Conservation (phyloP, 2,888 invertebrate genomes). For the Hipparchia semele region DNA sequence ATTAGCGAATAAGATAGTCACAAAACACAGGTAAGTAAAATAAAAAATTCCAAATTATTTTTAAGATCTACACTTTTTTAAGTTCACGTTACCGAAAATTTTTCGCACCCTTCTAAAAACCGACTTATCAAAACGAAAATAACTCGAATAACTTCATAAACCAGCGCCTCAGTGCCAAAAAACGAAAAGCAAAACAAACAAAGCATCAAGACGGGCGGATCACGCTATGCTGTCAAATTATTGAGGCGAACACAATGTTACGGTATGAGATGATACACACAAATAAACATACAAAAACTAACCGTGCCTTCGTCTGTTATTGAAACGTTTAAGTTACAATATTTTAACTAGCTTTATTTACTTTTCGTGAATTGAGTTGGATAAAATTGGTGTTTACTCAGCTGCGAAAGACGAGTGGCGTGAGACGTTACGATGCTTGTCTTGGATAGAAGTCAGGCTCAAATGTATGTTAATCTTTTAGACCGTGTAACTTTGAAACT, state of each 20-base stretch:
- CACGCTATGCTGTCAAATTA: constrained; percentile 46
- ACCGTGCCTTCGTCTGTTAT: constrained; percentile 24
- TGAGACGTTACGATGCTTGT: constrained; percentile 5
- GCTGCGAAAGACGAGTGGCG: constrained; percentile 22
- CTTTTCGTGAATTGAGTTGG: constrained; percentile 15
- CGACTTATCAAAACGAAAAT: constrained; percentile 16
- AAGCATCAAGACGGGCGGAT: constrained; percentile 40
- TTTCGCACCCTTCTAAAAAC: constrained; percentile 23
- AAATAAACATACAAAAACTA: constrained; percentile 30
- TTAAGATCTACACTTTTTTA: not conserved
- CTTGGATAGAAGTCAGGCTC: no score
- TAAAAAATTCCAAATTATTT: no score
- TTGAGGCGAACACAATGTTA: constrained; percentile 48
- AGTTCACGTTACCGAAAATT: constrained; percentile 14
- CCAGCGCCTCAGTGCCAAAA: constrained; percentile 21
- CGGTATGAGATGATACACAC: constrained; percentile 28
- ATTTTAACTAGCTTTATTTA: constrained; percentile 28
- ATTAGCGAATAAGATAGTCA: not conserved
- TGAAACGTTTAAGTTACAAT: constrained; percentile 29
- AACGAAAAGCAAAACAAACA: constrained; percentile 35
- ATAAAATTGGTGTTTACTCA: constrained; percentile 23
- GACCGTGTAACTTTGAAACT: no score
- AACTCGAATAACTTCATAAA: constrained; percentile 12
- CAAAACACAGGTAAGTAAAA: not conserved
- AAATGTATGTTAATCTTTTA: no score